phyloP scores from a whole-genome alignment of 2,888 invertebrate species.

The Drosophila quasianomalipes region DNA sequence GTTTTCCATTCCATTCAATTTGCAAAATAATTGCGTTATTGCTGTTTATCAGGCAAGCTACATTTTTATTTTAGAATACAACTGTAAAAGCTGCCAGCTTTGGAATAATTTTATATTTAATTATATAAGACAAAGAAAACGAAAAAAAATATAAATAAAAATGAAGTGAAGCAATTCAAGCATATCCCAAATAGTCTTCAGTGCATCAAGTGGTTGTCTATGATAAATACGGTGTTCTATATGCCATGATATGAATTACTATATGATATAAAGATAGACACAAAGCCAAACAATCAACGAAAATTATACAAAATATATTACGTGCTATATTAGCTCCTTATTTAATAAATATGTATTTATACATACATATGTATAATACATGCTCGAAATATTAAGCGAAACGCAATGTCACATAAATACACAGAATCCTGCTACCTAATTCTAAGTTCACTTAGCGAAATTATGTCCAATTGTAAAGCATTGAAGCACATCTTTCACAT shows the following conservation, averaged over 20 bases:
- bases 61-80: conserved; percentile 26
- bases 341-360: conserved; percentile 42
- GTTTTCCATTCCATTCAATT: conserved; percentile 17
- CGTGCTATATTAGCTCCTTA: conserved; percentile 77
- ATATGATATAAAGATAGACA: conserved; percentile 36
- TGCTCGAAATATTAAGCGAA: conserved; percentile 29
- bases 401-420: conserved; percentile 11
- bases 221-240: conserved; percentile 31
- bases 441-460: conserved; percentile 63
- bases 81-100: conserved; percentile 48
- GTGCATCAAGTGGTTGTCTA: conserved; percentile 77
- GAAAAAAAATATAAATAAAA: conserved; percentile 25
- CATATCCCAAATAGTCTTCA: conserved; percentile 81
- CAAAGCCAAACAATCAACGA: conserved; percentile 78
- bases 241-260: conserved; percentile 23
- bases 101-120: conserved; percentile 43
- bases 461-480: conserved; percentile 67
- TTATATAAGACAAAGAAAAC: conserved; percentile 18
- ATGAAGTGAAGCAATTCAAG: conserved; percentile 74
- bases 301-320: conserved; percentile 61
- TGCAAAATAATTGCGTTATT: conserved; percentile 29
- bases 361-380: conserved; percentile 41
- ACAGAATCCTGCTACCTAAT: conserved; percentile 13
- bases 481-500: conserved; percentile 34
- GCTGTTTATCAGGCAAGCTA: conserved; percentile 28